Percentiles rank a stretch among this genome's conserved stretches.
Conservation (phyloP, 2,888 invertebrate species). For the Eristalis intricaria region DNA sequence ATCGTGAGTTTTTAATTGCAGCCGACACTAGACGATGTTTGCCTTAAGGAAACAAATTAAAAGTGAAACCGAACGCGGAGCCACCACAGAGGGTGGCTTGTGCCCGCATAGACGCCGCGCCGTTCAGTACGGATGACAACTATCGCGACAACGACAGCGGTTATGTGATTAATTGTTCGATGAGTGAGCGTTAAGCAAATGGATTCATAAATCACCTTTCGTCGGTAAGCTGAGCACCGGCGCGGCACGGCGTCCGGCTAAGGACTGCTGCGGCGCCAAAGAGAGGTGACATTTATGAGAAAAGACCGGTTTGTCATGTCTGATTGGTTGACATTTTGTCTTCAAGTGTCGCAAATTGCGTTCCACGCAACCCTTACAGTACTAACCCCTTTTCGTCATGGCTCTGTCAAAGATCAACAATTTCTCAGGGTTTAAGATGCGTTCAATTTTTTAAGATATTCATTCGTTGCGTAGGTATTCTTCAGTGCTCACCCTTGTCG, state of each 20-base stretch:
- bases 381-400: background rate
- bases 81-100: background rate
- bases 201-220: slow-evolving; percentile 57
- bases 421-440: slow-evolving; percentile 30
- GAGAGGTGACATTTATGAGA: slow-evolving; percentile 39
- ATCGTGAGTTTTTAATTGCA: slow-evolving; percentile 46
- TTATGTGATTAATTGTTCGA: slow-evolving; percentile 66
- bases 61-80: background rate
- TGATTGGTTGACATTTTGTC: slow-evolving; percentile 21
- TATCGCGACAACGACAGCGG: slow-evolving; percentile 30
- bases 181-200: slow-evolving; percentile 64
- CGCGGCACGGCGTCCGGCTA: background rate
- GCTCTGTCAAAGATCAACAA: slow-evolving; percentile 30
- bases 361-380: slow-evolving; percentile 45
- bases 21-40: slow-evolving; percentile 9
- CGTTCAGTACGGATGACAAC: background rate
- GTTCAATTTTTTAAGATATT: slow-evolving; percentile 28
- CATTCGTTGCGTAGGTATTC: background rate
- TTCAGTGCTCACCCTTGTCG: background rate
- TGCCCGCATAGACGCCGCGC: background rate
- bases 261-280: background rate
- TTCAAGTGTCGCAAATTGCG: slow-evolving; percentile 20
- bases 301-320: slow-evolving; percentile 30
- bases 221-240: background rate
- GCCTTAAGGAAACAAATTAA: background rate